Evolutionary conservation across 2,797 vertebrate species (phyloP).

Genomic region (Protonibea diacanthus): DNA sequence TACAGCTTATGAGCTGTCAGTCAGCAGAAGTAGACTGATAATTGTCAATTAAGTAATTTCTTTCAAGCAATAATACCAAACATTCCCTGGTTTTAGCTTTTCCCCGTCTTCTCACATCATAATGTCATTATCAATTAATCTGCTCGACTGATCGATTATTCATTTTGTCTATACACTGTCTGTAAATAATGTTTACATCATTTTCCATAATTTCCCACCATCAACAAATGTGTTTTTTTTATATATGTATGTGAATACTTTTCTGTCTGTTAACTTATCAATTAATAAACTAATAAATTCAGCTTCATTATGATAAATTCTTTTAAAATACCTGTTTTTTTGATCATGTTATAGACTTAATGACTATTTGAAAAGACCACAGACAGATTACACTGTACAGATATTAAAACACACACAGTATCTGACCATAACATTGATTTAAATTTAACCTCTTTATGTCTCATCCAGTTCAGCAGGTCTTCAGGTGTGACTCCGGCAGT

Average conservation of each 20-base stretch:
- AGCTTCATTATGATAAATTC: background rate
- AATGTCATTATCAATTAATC: background rate
- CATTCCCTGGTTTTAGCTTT: too few relatives aligned
- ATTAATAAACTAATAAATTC: background rate
- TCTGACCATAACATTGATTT: background rate
- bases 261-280: too few relatives aligned
- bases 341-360: background rate
- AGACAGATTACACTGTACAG: too few relatives aligned
- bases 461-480: constrained; percentile 87
- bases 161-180: background rate
- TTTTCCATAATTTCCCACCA: too few relatives aligned
- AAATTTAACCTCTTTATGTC: constrained; percentile 66
- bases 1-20: too few relatives aligned
- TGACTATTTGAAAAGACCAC: background rate
- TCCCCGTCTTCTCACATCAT: background rate
- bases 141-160: background rate
- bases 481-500: constrained; percentile 88
- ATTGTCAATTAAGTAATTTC: too few relatives aligned
- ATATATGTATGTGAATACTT: background rate
- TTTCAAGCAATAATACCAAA: too few relatives aligned
- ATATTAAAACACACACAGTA: background rate
- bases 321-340: background rate
- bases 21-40: too few relatives aligned
- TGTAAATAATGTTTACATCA: too few relatives aligned
- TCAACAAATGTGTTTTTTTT: background rate